These are phyloP conservation scores for Paramormyrops kingsleyae DNA, from an alignment of 2,113 vertebrate genomes.

Conservation along the genomic window DNA sequence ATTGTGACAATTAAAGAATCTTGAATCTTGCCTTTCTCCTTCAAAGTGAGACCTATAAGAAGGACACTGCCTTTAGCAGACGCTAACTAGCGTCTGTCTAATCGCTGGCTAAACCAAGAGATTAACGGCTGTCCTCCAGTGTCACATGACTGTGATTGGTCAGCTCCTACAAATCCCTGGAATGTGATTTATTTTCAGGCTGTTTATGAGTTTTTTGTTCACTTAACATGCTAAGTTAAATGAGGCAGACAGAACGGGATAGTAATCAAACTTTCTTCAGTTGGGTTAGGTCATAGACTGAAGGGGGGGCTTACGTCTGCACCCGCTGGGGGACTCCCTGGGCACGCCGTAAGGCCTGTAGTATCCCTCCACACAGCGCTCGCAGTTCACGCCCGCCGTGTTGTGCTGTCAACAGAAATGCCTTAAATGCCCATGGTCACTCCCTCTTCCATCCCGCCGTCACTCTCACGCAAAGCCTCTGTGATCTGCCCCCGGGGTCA, in stretches of 20 bases:
- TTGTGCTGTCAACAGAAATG: slow-evolving; percentile 70
- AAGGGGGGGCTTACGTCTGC: slow-evolving; percentile 66
- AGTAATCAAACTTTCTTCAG: not conserved
- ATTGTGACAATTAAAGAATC: no score
- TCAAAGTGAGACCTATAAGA: not conserved
- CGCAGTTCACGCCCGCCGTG: slow-evolving; percentile 89
- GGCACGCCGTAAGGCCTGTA: slow-evolving; percentile 68
- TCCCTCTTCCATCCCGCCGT: not conserved
- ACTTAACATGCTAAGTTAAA: not conserved
- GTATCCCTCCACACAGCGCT: slow-evolving; percentile 73
- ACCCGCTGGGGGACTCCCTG: slow-evolving; percentile 61
- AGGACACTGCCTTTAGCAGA: not conserved
- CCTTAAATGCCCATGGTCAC: not conserved
- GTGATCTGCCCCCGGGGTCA: not conserved
- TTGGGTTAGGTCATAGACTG: not conserved
- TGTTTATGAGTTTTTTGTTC: not conserved
- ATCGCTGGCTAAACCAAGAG: not conserved
- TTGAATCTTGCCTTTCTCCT: not conserved
- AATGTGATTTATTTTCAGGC: not conserved
- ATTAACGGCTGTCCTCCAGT: not conserved
- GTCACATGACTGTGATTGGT: not conserved
- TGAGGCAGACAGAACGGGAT: not conserved
- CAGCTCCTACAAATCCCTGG: not conserved
- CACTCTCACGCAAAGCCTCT: not conserved
- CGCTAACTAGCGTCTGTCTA: not conserved